Evolutionary conservation across 2,113 vertebrate species (phyloP).

Genomic region (Trichomycterus rosablanca): DNA sequence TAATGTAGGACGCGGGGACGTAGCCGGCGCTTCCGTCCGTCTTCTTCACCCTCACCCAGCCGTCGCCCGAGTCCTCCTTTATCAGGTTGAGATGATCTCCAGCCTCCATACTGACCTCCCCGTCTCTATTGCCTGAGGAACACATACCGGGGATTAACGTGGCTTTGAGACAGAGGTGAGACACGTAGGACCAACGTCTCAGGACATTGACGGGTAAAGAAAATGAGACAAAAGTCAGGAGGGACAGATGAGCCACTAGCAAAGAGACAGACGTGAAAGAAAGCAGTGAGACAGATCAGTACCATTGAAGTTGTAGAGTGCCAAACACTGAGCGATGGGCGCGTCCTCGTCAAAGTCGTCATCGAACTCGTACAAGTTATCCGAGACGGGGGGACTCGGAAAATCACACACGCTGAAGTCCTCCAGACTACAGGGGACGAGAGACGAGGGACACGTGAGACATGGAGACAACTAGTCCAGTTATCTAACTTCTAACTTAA

Average conservation of each 20-base stretch:
- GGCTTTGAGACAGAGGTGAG: not conserved
- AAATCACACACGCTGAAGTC: not conserved
- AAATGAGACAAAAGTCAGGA: not conserved
- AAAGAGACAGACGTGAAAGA: not conserved
- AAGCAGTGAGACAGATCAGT: not conserved
- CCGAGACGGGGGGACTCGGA: not conserved
- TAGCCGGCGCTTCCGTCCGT: conserved; percentile 73
- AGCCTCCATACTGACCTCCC: conserved; percentile 72
- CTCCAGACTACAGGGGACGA: conserved; percentile 35
- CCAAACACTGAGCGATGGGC: conserved; percentile 72
- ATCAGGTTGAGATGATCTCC: conserved; percentile 75
- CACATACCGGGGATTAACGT: conserved; percentile 19
- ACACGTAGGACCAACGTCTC: not conserved
- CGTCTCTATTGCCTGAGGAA: conserved; percentile 63
- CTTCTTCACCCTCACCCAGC: conserved; percentile 77
- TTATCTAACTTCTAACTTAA: too few species aligned
- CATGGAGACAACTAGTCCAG: too few species aligned
- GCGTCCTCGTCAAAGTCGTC: conserved; percentile 72
- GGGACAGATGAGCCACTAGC: too few species aligned
- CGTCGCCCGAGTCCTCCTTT: conserved; percentile 80
- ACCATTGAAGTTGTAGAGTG: conserved; percentile 82
- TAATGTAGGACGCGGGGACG: conserved; percentile 81
- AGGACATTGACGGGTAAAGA: not conserved
- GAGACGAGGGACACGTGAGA: not conserved
- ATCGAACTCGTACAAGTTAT: conserved; percentile 55